Base-by-base conservation (phyloP, 2,113 vertebrate genomes). In the Gopherus flavomarginatus region DNA sequence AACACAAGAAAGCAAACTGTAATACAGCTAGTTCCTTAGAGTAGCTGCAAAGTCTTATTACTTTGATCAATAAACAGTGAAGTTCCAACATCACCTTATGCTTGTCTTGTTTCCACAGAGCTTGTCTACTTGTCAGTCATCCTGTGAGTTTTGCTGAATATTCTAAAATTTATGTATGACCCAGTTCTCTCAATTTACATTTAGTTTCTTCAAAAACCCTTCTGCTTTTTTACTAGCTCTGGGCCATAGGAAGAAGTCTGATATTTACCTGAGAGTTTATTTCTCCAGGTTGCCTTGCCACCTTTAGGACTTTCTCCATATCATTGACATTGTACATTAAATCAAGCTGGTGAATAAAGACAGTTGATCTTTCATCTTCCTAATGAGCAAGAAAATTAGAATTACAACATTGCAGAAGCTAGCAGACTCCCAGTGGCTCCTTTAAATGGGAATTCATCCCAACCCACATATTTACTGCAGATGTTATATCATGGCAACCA, bases 341-440 rank as follows among this genome's bases (percentile, higher is more conserved):
- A 56, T 5, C n/a, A 54, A 83, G 11, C 29, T 89, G 50, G 88
- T 94, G 77, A 44, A 50, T 62, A 69, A 86, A 91, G 27, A 53
- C 54, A 17, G 2, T 44, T 75, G 38, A 91, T 90, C 69, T 57
- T 69, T 26, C 22, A 77, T 85, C 75, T 88, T 95, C 72, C 19
- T 90, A 85, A 78, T 42, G 19, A 81, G 35, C 85, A 92, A 72
- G 72, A 94, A 85, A 93, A 69, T 83, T 42, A 22, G 14, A 65
- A 80, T 78, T 26, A 35, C 21, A n/a, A 35, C 26, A 72, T 22
- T 38, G 35, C 35, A 38, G n/a, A 22, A 38, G 65, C n/a, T 38
- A 38, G n/a, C 65, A 38, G 65, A 69, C 16, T 9, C 8, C 8
- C 19, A 22, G 38, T 17, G 56, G 4, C 52, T 44, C 79, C 62